Evolutionary conservation across 1,140 invertebrate genomes (phyloP), one percentile per base, ranked within the genome.

Genomic region (Zaprionus ornatus): DNA sequence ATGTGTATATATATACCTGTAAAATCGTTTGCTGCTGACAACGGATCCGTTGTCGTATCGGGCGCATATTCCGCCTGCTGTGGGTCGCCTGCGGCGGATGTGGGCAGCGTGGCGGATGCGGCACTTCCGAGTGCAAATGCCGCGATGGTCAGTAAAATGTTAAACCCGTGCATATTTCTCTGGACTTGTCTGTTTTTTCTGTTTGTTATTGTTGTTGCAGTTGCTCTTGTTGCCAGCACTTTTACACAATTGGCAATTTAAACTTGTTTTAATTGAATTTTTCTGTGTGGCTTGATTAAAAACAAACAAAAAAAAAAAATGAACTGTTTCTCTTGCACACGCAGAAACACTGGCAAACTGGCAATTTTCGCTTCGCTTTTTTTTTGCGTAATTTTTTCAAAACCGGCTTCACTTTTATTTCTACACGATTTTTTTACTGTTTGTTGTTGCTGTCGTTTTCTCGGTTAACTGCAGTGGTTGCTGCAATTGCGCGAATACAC

Each of bases 391-490:
- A 88, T 84, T 88, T 85, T 77, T 74, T 79, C 52, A 72, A 90
- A 90, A 90, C 85, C 85, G 85, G 85, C 85, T 90, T 86, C 79
- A 87, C 83, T 86, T 82, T 86, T 90, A 77, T 87, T 88, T 87
- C 80, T 87, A 74, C 86, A 90, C 76, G 59, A 77, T 64, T 67
- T 69, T 72, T 71, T 72, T 75, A 67, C 60, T 64, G 69, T 74
- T 75, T 77, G 48, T 77, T 83, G 71, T 82, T 79, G 67, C 59
- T 68, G 76, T 75, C 60, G 62, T 79, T 86, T 86, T 86, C 80
- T 86, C 83, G 79, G 83, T 85, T 88, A 88, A 85, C 85, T 90
- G 85, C 85, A 88, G 79, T 88, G 90, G 85, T 88, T 90, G 85
- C 78, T 90, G 85, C 85, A 88, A 88, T 85, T 84, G 80, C 45